Base-by-base conservation (phyloP, 2,797 vertebrate species). In the Odontamblyopus rebecca region DNA sequence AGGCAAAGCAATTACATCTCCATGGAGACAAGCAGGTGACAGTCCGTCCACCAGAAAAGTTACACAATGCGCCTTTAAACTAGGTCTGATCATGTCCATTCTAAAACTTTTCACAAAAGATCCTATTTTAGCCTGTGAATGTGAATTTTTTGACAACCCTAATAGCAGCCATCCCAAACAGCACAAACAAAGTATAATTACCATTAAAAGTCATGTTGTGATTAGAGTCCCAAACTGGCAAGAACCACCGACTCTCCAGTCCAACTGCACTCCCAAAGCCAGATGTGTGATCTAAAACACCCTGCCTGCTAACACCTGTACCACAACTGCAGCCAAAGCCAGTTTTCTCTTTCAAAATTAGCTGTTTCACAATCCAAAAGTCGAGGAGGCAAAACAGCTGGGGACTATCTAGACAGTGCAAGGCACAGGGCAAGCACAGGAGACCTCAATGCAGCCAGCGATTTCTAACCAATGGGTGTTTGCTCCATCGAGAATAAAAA, bases 221-320 rank as follows among this genome's bases (percentile, higher is more conserved):
- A 89, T 89, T 84, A 79, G 76, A 84, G 81, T 84, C 79, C 79
- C 78, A 78, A 3, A 11, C 69, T 83, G 81, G 78, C 82, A 89
- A 72, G 76, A 85, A 82, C 82, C 54, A 66, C 61, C 72, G 60
- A 72, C 71, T 69, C 78, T 79, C 82, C 78, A 79, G 72, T 79
- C 69, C 61, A 83, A 77, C 69, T 75, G 72, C 66, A 66, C 71
- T 60, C 76, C 53, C 69, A 63, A 29, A 64, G 68, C 76, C 44
- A 16, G 79, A 81, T 74, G 77, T 81, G 80, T 81, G 80, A 88
- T 89, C 78, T 83, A 80, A 82, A 78, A 68, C 82, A 75, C 65
- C 77, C 85, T 81, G 76, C 70, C 73, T 50, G 72, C 65, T 74
- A 72, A 87, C 83, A 89, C 75, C 82, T 81, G 83, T 72, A 74